Conservation (phyloP, 37 sponge, comb jelly and placozoan genomes). For the Amphimedon queenslandica region DNA sequence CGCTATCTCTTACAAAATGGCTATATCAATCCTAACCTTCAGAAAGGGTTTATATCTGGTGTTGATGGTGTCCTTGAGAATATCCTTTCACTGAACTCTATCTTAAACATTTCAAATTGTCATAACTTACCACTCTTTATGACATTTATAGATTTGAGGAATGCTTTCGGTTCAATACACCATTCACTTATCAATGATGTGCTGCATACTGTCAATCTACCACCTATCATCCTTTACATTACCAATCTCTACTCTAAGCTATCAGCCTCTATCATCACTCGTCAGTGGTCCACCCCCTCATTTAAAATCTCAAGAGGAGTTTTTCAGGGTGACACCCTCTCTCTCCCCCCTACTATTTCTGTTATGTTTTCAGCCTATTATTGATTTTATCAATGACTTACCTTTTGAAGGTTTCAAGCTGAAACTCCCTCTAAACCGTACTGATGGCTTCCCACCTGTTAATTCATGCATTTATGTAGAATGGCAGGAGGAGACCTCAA, state of each 20-base stretch:
- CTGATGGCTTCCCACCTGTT: background rate
- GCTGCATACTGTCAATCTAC: background rate
- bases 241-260: too few relatives aligned
- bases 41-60: constrained; percentile 4
- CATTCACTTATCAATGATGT: background rate
- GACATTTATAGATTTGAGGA: background rate
- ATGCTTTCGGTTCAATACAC: constrained; percentile 4
- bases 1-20: background rate
- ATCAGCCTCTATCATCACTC: constrained; percentile 7
- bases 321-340: background rate
- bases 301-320: too few relatives aligned
- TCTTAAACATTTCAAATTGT: background rate
- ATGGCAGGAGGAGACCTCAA: background rate
- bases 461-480: too few relatives aligned
- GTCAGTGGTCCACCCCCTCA: constrained; percentile 9
- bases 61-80: background rate
- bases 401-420: background rate
- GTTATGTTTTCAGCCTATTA: too few relatives aligned
- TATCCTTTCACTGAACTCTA: background rate
- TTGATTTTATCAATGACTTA: background rate
- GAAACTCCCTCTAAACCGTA: too few relatives aligned
- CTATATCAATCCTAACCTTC: background rate
- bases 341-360: background rate
- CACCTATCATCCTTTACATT: constrained; percentile 1
- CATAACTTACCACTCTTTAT: background rate